A percentile compares a stretch with the other conserved stretches of the same genome.
phyloP scores from a whole-genome alignment of 2,888 invertebrate genomes.

The Nipponacmea schrenckii region DNA sequence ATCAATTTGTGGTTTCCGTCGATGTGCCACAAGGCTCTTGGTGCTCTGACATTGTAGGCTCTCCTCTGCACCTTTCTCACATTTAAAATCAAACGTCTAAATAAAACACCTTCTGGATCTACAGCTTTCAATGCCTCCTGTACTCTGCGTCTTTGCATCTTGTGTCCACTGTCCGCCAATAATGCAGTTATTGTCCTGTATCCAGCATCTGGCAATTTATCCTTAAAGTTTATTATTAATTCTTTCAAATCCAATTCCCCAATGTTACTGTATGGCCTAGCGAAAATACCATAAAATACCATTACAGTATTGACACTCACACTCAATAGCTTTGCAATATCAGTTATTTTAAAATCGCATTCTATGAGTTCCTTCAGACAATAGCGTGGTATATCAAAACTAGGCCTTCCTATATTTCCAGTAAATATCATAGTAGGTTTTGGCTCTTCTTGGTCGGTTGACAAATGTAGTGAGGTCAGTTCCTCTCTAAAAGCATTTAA shows the following conservation, averaged over 20 bases:
- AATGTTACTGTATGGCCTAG: neutral
- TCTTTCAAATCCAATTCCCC: neutral
- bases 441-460: neutral
- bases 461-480: neutral
- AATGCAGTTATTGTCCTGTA: neutral
- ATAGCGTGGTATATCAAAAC: neutral
- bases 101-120: conserved; percentile 22
- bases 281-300: neutral
- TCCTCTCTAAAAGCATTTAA: neutral
- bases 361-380: neutral
- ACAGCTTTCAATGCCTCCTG: conserved; percentile 11
- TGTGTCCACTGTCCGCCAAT: neutral
- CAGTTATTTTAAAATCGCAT: neutral
- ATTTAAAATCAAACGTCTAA: conserved; percentile 14
- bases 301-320: neutral
- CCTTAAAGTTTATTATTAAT: neutral
- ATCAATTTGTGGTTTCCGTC: conserved; percentile 26
- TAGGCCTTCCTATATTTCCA: neutral
- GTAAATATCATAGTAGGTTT: neutral
- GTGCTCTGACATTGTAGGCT: conserved; percentile 24
- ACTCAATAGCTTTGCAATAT: neutral
- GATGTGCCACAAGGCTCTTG: conserved; percentile 25
- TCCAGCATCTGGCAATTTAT: neutral
- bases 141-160: neutral
- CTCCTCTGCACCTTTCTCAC: conserved; percentile 19